phyloP scores from a whole-genome alignment of 1,140 invertebrate species.

The Atta colombica region DNA sequence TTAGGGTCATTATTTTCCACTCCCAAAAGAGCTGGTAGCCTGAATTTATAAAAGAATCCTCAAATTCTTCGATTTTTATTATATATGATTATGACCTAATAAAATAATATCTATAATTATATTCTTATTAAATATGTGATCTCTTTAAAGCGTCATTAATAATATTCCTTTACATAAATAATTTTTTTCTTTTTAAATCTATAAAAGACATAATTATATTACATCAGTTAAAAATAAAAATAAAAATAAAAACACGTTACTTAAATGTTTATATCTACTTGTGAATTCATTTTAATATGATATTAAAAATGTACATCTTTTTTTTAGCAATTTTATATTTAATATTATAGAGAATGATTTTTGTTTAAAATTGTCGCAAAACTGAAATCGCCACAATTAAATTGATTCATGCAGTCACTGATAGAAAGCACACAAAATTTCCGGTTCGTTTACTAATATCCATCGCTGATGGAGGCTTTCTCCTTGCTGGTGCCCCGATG shows the following conservation, averaged over 20 bases:
- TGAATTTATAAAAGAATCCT: not conserved
- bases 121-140: not conserved
- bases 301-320: not conserved
- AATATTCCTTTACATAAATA: not conserved
- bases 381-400: conserved; percentile 50
- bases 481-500: conserved; percentile 28
- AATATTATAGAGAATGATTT: not conserved
- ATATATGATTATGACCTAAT: not conserved
- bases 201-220: not conserved
- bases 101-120: conserved; percentile 2
- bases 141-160: not conserved
- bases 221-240: not conserved
- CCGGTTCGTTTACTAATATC: conserved; percentile 58
- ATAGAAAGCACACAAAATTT: conserved; percentile 59
- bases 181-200: not conserved
- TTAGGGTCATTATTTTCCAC: conserved; percentile 16
- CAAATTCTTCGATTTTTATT: not conserved
- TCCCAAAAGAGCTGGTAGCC: not conserved
- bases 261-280: not conserved
- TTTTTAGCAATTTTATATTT: not conserved
- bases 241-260: not conserved
- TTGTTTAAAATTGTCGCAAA: conserved; percentile 6
- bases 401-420: conserved; percentile 39
- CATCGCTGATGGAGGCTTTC: conserved; percentile 29
- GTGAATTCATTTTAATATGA: not conserved